Percentiles rank a stretch among this genome's conserved stretches.
Conservation (phyloP, 1,140 invertebrate species). For the Caenorhabditis remanei region DNA sequence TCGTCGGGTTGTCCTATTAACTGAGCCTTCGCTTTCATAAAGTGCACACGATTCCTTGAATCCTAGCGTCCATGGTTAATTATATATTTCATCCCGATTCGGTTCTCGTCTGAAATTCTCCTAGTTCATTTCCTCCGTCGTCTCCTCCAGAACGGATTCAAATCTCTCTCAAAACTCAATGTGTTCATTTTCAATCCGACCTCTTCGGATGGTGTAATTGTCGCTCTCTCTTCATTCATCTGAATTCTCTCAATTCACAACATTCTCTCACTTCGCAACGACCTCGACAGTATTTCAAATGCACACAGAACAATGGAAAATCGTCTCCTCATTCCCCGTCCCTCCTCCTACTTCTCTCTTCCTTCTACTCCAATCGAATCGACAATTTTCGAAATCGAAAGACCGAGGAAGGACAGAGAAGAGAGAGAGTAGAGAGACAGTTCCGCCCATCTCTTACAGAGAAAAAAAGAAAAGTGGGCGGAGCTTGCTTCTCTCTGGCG, state of each 20-base stretch:
- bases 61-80: too few species aligned
- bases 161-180: not conserved
- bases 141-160: not conserved
- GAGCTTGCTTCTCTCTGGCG: conserved; percentile 41
- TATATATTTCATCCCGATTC: not conserved
- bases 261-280: not conserved
- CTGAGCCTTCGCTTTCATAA: too few species aligned
- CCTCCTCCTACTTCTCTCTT: conserved; percentile 5
- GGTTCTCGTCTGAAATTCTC: not conserved
- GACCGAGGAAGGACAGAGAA: not conserved
- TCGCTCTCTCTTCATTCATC: not conserved
- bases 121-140: not conserved
- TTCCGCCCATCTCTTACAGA: conserved; percentile 4
- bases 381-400: conserved; percentile 34
- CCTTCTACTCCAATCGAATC: not conserved
- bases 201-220: not conserved
- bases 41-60: too few species aligned
- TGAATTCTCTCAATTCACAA: not conserved
- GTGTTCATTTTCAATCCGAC: conserved; percentile 29
- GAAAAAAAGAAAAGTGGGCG: conserved; percentile 57
- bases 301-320: conserved; percentile 45
- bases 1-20: too few species aligned
- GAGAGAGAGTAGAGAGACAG: conserved; percentile 19
- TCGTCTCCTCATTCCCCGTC: not conserved
- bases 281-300: conserved; percentile 54